A percentile compares a stretch with the other conserved stretches of the same genome.
These are phyloP conservation scores for Xyliphius kryptos DNA, from an alignment of 2,113 vertebrate genomes.

Conservation along the genomic window DNA sequence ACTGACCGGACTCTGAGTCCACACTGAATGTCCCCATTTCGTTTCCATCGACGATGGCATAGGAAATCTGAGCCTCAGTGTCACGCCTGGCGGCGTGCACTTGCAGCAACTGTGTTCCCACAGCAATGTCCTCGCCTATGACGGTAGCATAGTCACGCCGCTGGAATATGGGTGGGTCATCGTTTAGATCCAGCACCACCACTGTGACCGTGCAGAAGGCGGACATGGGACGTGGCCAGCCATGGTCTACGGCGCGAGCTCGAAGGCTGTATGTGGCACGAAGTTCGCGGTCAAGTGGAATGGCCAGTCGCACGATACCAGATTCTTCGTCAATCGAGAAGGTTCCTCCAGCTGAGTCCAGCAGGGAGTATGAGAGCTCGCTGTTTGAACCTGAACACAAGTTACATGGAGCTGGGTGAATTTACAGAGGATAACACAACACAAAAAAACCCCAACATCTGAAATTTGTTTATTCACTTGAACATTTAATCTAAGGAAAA, in stretches of 20 bases:
- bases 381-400: slow-evolving; percentile 71
- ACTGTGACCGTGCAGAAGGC: slow-evolving; percentile 70
- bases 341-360: slow-evolving; percentile 77
- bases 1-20: slow-evolving; percentile 77
- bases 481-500: too few relatives aligned
- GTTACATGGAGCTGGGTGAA: background rate
- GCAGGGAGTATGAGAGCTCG: slow-evolving; percentile 77
- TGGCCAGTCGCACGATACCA: slow-evolving; percentile 79
- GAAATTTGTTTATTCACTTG: too few relatives aligned
- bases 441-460: too few relatives aligned
- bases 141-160: slow-evolving; percentile 81
- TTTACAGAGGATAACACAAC: background rate
- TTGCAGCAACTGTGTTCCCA: slow-evolving; percentile 80
- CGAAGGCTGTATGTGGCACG: slow-evolving; percentile 74
- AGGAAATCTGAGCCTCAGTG: slow-evolving; percentile 82
- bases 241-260: slow-evolving; percentile 79
- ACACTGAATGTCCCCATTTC: slow-evolving; percentile 91
- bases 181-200: slow-evolving; percentile 93
- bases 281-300: slow-evolving; percentile 80
- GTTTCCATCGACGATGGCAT: slow-evolving; percentile 86
- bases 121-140: slow-evolving; percentile 73
- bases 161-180: slow-evolving; percentile 94
- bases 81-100: slow-evolving; percentile 89
- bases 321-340: slow-evolving; percentile 85
- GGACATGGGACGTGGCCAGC: slow-evolving; percentile 72